Evolutionary conservation across 2,113 vertebrate species (phyloP), one percentile per base, ranked within the genome.

Genomic region (Saguinus midas): DNA sequence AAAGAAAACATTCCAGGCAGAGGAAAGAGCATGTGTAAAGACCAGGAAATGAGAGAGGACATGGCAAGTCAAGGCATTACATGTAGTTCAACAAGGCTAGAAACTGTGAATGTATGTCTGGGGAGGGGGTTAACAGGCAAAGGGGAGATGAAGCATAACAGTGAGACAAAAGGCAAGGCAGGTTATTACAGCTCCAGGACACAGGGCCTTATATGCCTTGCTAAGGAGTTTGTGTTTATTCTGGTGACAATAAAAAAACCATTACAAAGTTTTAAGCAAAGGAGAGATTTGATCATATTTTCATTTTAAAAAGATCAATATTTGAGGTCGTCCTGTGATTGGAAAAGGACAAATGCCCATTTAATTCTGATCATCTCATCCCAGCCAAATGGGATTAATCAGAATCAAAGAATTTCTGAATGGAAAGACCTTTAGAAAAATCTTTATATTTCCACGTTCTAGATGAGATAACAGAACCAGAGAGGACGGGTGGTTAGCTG

Each of bases 321-420:
- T 43, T 87, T 72, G 17, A 58, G 14, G 21, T 95, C n/a, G 27
- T 81, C 27, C 52, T 86, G 48, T 81, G 81, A 90, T 82, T 73
- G 79, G 45, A 72, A 82, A 87, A 21, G 25, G 37, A 4, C 11
- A 95, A 95, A 1, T 37, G 40, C 32, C 89, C 87, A 82, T 93
- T 84, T 68, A n/a, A 97, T 96, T 87, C 64, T 72, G 58, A 90
- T 83, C 58, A 40, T 50, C 48, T 66, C 35, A 83, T 64, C 25
- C 23, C 25, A 57, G 81, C 20, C 86, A 83, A 64, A 66, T 73
- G 80, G 64, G 81, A 84, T 79, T 83, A 45, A 90, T 50, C 32
- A 66, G 52, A 83, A 91, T 76, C 37, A 61, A 0, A 83, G 76
- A 82, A 79, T 40, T 87, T 95, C 81, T 43, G 5, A 66, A 64